Base-by-base conservation (phyloP, 2,113 vertebrate genomes). In the Anseranas semipalmata region DNA sequence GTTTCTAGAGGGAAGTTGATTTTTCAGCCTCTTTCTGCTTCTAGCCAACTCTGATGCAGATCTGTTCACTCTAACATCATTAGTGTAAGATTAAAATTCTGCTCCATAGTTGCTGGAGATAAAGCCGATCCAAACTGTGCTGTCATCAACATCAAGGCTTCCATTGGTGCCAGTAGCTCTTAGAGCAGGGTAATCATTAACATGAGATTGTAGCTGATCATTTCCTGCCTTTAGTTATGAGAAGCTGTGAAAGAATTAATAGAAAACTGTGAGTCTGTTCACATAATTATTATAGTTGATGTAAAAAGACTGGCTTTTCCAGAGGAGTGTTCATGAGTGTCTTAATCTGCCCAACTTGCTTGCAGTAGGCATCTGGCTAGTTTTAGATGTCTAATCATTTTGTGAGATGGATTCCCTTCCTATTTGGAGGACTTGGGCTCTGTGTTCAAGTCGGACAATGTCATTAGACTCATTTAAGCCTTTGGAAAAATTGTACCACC, bases 11-110 rank as follows among this genome's bases (percentile, higher is more conserved):
- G 25, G 78, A 78, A 76, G 71, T 12, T 80, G 87, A 76, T 58
- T 93, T 94, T 96, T 96, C 48, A 53, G 91, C 62, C 24, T 79
- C 28, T 73, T 68, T 75, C 45, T 91, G 45, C 53, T 79, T 88
- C 75, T 71, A 90, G 75, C 67, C 85, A 96, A 22, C 13, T 70
- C 46, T 92, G 63, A 74, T 7, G 4, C 52, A 67, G 41, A 75
- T 92, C 41, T 93, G 87, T 87, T 87, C 87, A 96, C 67, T 25
- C 90, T 77, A 14, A 80, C 63, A n/a, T 90, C 22, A 0, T 62
- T 84, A 83, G 62, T 55, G 24, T 30, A 82, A 91, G 66, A 82
- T 81, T 43, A 85, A 84, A 90, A 62, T 85, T 89, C 62, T 73
- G 58, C 32, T 73, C 48, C 84, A 6, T 70, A 53, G 33, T 82